Conservation (phyloP, 1,140 invertebrate genomes). For the Myzus persicae region DNA sequence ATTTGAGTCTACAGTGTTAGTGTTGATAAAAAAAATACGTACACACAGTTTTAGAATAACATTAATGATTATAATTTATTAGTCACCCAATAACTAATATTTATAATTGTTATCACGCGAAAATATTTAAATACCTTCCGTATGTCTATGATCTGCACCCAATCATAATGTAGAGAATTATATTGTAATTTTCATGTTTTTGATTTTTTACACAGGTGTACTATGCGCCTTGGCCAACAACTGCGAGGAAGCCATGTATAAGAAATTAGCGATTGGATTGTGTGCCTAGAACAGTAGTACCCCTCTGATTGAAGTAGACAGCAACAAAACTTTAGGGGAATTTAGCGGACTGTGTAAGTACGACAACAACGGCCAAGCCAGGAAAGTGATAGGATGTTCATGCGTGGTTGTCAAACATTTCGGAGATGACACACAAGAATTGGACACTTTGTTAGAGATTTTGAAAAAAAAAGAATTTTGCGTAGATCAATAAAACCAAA, state of each 20-base stretch:
- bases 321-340: conserved; percentile 98
- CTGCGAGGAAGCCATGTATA: conserved; percentile 97
- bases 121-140: background rate
- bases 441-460: conserved; percentile 56
- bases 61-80: background rate
- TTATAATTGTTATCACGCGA: background rate
- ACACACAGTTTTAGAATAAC: background rate
- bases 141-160: background rate
- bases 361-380: conserved; percentile 97
- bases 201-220: conserved; percentile 80
- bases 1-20: background rate
- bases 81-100: background rate
- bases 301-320: conserved; percentile 95
- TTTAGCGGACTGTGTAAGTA: conserved; percentile 99
- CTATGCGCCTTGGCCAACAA: conserved; percentile 97
- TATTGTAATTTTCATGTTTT: conserved; percentile 25
- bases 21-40: background rate
- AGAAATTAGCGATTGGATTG: conserved; percentile 96
- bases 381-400: conserved; percentile 98
- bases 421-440: conserved; percentile 68
- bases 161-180: background rate
- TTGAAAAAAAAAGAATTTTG: conserved; percentile 57
- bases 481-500: conserved; percentile 55
- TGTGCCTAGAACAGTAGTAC: conserved; percentile 99
- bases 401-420: conserved; percentile 88